phyloP scores from a whole-genome alignment of 2,888 invertebrate species.

The Amiota mariae region DNA sequence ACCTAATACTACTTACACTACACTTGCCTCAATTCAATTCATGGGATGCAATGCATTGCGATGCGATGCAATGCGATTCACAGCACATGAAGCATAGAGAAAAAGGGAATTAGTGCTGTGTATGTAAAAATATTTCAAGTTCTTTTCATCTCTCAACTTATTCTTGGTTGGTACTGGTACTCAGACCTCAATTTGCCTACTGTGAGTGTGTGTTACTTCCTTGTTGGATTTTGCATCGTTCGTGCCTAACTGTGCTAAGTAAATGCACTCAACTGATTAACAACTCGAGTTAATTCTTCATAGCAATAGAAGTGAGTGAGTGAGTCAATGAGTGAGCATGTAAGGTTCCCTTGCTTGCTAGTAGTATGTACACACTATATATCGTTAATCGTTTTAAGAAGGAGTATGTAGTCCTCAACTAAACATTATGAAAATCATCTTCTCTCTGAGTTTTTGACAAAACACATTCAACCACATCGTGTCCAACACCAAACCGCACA shows the following conservation, averaged over 20 bases:
- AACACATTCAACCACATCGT: no score
- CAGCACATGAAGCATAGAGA: no score
- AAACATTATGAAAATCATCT: no score
- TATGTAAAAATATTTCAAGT: not conserved
- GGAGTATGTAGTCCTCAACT: no score
- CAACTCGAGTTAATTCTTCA: slow-evolving; percentile 16
- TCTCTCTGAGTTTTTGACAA: no score
- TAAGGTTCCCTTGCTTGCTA: no score
- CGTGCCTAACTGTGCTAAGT: slow-evolving; percentile 14
- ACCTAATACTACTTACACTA: not conserved
- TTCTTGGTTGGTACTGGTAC: no score
- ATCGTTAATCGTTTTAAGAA: no score
- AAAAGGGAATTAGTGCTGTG: not conserved
- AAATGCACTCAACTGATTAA: slow-evolving; percentile 27
- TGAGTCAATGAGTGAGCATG: not conserved
- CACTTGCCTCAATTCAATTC: not conserved
- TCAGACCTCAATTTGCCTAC: not conserved
- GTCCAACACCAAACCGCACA: no score
- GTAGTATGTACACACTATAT: no score
- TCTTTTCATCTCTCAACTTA: slow-evolving; percentile 6
- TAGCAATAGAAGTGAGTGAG: not conserved
- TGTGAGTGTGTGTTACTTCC: not conserved
- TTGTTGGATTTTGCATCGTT: not conserved
- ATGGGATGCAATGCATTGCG: no score
- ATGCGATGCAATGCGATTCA: no score